These are phyloP conservation scores for Ophion ventricosus DNA, from an alignment of 2,888 invertebrate species.

Conservation along the genomic window DNA sequence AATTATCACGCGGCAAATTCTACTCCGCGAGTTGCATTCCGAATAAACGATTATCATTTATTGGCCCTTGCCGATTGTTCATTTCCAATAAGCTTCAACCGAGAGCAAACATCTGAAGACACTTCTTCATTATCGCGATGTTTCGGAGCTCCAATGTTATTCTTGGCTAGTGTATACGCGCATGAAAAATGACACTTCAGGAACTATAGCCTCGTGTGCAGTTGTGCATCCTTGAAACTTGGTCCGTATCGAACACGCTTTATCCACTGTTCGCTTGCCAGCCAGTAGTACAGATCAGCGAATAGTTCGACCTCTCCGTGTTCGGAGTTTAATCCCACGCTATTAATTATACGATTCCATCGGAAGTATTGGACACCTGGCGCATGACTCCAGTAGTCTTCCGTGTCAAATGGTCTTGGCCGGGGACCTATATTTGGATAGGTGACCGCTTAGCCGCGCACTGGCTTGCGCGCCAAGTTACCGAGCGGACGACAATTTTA, in stretches of 20 bases:
- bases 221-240: conserved; percentile 16
- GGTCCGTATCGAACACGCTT: conserved; percentile 31
- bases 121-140: conserved; percentile 45
- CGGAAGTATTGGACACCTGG: neutral
- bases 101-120: conserved; percentile 5
- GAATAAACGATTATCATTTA: conserved; percentile 49
- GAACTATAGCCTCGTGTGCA: conserved; percentile 18
- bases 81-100: neutral
- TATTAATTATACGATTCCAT: neutral
- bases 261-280: conserved; percentile 6
- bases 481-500: neutral
- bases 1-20: conserved; percentile 60
- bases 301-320: conserved; percentile 40
- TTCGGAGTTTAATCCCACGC: neutral
- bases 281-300: conserved; percentile 49
- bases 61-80: conserved; percentile 8
- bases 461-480: neutral
- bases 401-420: neutral
- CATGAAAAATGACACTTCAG: conserved; percentile 36
- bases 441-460: neutral
- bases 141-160: neutral
- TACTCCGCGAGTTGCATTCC: conserved; percentile 60
- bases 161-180: neutral
- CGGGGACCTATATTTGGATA: neutral
- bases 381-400: neutral